Base-by-base conservation (phyloP, 1,140 invertebrate species). In the Achatina immaculata region DNA sequence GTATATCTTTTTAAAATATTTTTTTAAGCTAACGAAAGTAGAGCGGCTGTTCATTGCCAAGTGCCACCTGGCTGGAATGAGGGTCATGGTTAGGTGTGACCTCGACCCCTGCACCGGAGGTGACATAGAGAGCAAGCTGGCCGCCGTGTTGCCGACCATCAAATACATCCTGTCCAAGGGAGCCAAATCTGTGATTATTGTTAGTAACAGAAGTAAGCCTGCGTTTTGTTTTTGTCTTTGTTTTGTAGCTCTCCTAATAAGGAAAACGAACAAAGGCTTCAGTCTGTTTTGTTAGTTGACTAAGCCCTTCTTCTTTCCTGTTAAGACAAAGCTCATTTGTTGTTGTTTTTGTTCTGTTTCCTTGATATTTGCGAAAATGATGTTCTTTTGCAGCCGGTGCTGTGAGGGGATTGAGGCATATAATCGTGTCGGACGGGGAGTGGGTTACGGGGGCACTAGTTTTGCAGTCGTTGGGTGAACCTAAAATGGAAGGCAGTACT, bases 191-290 rank as follows among this genome's bases (percentile, higher is more conserved):
- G 95, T 99, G 55, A 95, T 99, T 31, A 92, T 99, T 42, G 98
- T 98, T 95, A 98, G 97, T 43, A 98, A 99, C 91, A 93, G 99
- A 85, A 98, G 98, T 51, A 94, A 98, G 80, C 98, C 98, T n/a
- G n/a, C n/a, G n/a, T n/a, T n/a, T n/a, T n/a, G 4, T 96, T 16
- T n/a, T 16, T 55, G 51, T n/a, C 14, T 55, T 14, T 55, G n/a
- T 55, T 14, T 55, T 55, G 51, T n/a, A 16, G 14, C 51, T 55
- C n/a, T n/a, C n/a, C 14, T 16, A 55, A n/a, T n/a, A 55, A 16
- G 51, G 14, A 55, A 16, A n/a, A n/a, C 51, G 51, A 55, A 55
- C 14, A 55, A 16, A 16, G 14, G 14, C 51, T n/a, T n/a, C 51
- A 55, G n/a, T 55, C 14, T 16, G 51, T 55, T 14, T 55, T 55